phyloP scores from a whole-genome alignment of 2,113 vertebrate species.

The Argyrosomus japonicus region DNA sequence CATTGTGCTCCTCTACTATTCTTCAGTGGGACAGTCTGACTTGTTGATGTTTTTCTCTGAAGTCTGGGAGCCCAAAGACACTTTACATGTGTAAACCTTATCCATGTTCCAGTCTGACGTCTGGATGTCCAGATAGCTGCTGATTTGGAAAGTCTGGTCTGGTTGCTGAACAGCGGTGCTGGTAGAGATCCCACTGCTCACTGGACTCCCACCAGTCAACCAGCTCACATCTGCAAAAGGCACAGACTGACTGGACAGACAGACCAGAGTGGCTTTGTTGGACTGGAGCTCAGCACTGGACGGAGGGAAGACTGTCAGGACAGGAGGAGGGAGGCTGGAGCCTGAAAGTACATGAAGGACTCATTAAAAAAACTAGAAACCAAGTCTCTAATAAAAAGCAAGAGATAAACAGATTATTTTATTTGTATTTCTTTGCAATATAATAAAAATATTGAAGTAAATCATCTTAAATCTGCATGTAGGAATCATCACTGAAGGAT shows the following conservation, averaged over 20 bases:
- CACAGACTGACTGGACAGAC: constrained; percentile 68
- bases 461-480: no score
- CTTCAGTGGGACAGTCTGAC: constrained; percentile 41
- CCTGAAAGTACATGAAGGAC: no score
- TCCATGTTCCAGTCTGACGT: constrained; percentile 68
- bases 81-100: constrained; percentile 63
- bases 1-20: constrained; percentile 4
- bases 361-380: no score
- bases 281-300: constrained; percentile 10
- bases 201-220: constrained; percentile 53
- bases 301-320: no score
- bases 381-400: no score
- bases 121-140: constrained; percentile 72
- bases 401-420: no score
- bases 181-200: constrained; percentile 72
- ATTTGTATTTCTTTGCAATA: no score
- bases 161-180: constrained; percentile 65
- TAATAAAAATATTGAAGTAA: no score
- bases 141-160: constrained; percentile 74
- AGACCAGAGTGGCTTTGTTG: constrained; percentile 72
- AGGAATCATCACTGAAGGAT: no score
- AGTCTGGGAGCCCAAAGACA: constrained; percentile 58
- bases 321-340: no score
- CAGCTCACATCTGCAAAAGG: constrained; percentile 73
- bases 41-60: constrained; percentile 61